Evolutionary conservation across 2,113 vertebrate species (phyloP).

Genomic region (Muntiacus reevesi): DNA sequence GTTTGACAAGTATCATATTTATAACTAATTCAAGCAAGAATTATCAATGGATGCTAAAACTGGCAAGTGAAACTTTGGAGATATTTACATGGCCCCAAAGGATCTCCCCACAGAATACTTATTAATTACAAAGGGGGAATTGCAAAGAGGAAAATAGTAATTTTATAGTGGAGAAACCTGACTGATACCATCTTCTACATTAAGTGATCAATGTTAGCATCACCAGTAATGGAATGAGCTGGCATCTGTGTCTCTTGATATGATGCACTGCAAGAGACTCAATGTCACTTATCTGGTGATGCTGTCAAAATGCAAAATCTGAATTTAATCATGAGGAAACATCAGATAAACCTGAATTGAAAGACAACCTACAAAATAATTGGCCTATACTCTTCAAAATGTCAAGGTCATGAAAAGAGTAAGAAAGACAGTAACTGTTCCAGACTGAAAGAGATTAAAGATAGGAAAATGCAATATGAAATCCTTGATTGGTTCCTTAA

Average conservation of each 20-base stretch:
- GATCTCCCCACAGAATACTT: background rate
- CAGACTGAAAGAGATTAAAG: background rate
- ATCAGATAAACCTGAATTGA: background rate
- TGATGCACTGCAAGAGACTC: background rate
- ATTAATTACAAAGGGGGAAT: background rate
- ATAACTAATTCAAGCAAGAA: conserved; percentile 13
- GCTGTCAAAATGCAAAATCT: background rate
- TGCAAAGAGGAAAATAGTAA: background rate
- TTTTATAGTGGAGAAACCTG: background rate
- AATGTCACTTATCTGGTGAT: background rate
- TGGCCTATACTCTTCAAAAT: background rate
- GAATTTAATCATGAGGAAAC: background rate
- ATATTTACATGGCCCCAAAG: background rate
- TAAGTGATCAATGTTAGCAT: background rate
- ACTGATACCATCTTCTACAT: background rate
- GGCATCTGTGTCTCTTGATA: background rate
- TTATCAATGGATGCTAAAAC: background rate
- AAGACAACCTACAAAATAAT: background rate
- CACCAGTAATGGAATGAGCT: background rate
- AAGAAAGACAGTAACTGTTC: background rate
- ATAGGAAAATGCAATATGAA: background rate
- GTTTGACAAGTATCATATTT: background rate
- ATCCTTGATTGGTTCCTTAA: background rate
- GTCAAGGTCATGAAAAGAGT: background rate
- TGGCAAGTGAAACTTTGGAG: background rate